Base-by-base conservation (phyloP, 2,797 vertebrate genomes). In the Anolis apletophallus region DNA sequence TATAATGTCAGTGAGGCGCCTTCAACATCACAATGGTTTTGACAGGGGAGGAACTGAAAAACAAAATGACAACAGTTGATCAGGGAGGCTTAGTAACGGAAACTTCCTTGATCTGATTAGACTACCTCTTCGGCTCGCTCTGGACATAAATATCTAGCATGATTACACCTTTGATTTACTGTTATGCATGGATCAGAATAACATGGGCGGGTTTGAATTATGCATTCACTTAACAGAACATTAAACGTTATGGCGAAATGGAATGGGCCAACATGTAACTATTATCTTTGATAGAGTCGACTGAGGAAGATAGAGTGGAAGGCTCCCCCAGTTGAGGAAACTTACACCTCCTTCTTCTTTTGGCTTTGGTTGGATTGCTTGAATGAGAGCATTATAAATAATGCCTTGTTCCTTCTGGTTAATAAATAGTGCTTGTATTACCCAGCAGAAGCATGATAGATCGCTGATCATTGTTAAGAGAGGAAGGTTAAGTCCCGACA, bases 381-480 rank as follows among this genome's bases (percentile, higher is more conserved):
- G 67, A 91, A 88, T 88, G 88, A 90, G 89, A 90, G 55, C 93
- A 93, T 87, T 86, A 94, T 93, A 94, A 96, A 94, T 93, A 92
- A 92, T 87, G 91, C 88, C 92, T 94, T 89, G 92, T 95, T 95
- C 91, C 92, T 90, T 92, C 92, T 91, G 0, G 1, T 92, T 94
- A 93, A 94, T 91, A 94, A 94, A 91, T 90, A 85, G 84, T 90
- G 88, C 93, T 96, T 94, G 93, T 90, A 76, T 93, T 93, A 91
- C 88, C 94, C 91, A 83, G 85, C 3, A 80, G 93, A 93, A 94
- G 91, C 78, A 75, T 93, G 93, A 95, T 87, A 93, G 91, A 93
- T 94, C 90, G 90, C 85, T 91, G 71, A 90, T 74, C 91, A 93
- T 68, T 83, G 40, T 86, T 80, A 89, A 90, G 84, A 88, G 57